Conservation (phyloP, 2,888 invertebrate species). For the Blastobasis lacticolella region DNA sequence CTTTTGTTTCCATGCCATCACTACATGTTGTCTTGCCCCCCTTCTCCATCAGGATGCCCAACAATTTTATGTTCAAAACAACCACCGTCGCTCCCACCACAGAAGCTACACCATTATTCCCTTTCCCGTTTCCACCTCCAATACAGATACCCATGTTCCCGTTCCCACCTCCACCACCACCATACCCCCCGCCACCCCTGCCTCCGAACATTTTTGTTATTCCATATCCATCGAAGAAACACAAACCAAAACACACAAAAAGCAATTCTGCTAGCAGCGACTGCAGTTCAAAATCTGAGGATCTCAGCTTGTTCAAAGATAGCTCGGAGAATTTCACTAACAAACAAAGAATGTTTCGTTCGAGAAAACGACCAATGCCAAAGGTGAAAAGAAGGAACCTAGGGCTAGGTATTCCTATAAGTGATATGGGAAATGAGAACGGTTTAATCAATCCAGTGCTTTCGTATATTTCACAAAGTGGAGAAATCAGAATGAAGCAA, state of each 20-base stretch:
- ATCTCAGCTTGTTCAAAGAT: no score
- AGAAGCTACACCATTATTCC: constrained; percentile 13
- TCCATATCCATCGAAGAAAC: constrained; percentile 5
- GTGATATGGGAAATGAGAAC: no score
- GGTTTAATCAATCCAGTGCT: no score
- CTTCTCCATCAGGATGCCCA: constrained; percentile 7
- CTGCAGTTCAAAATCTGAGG: no score
- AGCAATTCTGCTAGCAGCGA: not conserved
- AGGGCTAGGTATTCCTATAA: no score
- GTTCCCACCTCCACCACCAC: constrained; percentile 23
- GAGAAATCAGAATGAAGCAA: no score
- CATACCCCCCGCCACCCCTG: constrained; percentile 16
- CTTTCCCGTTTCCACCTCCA: constrained; percentile 25
- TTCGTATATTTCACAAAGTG: no score
- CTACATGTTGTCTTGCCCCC: constrained; percentile 13
- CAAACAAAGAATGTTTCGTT: not conserved
- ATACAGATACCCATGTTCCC: constrained; percentile 29
- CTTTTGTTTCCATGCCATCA: constrained; percentile 14
- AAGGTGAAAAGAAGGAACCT: no score
- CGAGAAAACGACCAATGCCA: not conserved
- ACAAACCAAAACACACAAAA: not conserved
- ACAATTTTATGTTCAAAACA: not conserved
- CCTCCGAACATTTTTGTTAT: constrained; percentile 18
- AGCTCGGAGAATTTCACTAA: not conserved
- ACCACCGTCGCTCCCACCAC: constrained; percentile 17